Conservation (phyloP, 2,888 invertebrate species). For the Sycophila texana region DNA sequence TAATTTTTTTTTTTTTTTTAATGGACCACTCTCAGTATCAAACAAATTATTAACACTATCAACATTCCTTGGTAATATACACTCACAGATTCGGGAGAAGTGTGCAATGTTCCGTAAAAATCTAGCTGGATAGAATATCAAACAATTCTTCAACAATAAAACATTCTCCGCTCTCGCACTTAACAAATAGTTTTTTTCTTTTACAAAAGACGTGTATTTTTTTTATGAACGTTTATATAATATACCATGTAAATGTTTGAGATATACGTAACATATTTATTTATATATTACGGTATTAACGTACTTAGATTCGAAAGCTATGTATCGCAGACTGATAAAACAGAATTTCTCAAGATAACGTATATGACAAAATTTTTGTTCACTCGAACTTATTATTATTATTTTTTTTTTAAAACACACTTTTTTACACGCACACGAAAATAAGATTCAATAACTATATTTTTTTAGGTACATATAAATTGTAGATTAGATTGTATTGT, state of each 20-base stretch:
- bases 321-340: background rate
- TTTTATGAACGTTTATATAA: constrained; percentile 21
- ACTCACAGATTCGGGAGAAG: constrained; percentile 33
- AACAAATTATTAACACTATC: constrained; percentile 54
- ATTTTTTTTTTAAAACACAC: background rate
- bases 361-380: background rate
- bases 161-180: constrained; percentile 11
- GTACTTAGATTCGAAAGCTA: constrained; percentile 13
- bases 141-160: constrained; percentile 45
- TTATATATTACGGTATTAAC: background rate
- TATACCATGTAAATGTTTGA: constrained; percentile 9
- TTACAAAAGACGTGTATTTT: constrained; percentile 38
- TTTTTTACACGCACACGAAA: background rate
- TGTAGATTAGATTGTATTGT: too few species aligned
- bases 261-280: constrained; percentile 6
- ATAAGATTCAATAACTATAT: background rate
- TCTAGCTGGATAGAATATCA: constrained; percentile 44
- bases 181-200: constrained; percentile 40
- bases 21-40: constrained; percentile 44
- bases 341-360: constrained; percentile 4
- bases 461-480: background rate
- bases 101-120: constrained; percentile 42
- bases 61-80: constrained; percentile 45
- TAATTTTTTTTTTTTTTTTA: constrained; percentile 1
- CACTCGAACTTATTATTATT: background rate